Percentiles rank a stretch among this genome's conserved stretches.
phyloP scores from a whole-genome alignment of 1,140 invertebrate genomes.

The Arctopsyche grandis region DNA sequence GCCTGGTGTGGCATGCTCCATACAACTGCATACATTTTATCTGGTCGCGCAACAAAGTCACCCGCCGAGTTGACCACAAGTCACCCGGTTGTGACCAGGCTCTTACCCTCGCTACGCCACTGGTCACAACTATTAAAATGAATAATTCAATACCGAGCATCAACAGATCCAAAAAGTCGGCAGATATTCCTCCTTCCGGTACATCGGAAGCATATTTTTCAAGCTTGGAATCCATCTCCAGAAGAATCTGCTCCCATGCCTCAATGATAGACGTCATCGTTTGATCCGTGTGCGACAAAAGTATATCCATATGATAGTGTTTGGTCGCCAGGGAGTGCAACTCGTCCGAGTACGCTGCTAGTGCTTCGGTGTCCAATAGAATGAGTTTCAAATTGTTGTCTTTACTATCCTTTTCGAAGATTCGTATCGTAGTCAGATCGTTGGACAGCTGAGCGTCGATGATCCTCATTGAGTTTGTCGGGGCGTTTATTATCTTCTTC shows the following conservation, averaged over 20 bases:
- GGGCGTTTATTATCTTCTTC: conserved; percentile 65
- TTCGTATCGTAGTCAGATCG: conserved; percentile 69
- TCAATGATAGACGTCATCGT: conserved; percentile 88
- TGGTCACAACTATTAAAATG: background rate
- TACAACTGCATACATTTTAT: no score
- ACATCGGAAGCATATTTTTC: conserved; percentile 86
- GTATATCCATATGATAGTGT: conserved; percentile 74
- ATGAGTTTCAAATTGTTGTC: conserved; percentile 67
- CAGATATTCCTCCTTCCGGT: conserved; percentile 81
- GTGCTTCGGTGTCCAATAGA: conserved; percentile 73
- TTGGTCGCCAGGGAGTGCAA: conserved; percentile 77
- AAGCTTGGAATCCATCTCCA: conserved; percentile 95
- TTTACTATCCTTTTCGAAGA: conserved; percentile 66
- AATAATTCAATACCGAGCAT: conserved; percentile 76
- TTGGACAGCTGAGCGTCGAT: conserved; percentile 70
- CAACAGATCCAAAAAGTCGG: conserved; percentile 90
- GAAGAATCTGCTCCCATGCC: conserved; percentile 93
- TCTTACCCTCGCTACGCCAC: no score
- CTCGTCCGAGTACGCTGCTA: conserved; percentile 74
- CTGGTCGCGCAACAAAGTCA: no score
- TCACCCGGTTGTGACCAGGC: no score
- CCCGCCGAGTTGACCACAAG: background rate
- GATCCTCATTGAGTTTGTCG: conserved; percentile 68
- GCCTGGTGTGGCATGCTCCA: no score
- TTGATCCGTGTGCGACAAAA: conserved; percentile 77